Percentiles rank a stretch among this genome's conserved stretches.
These are phyloP conservation scores for Marasmarcha lunaedactyla DNA, from an alignment of 2,888 invertebrate genomes.

Conservation along the genomic window DNA sequence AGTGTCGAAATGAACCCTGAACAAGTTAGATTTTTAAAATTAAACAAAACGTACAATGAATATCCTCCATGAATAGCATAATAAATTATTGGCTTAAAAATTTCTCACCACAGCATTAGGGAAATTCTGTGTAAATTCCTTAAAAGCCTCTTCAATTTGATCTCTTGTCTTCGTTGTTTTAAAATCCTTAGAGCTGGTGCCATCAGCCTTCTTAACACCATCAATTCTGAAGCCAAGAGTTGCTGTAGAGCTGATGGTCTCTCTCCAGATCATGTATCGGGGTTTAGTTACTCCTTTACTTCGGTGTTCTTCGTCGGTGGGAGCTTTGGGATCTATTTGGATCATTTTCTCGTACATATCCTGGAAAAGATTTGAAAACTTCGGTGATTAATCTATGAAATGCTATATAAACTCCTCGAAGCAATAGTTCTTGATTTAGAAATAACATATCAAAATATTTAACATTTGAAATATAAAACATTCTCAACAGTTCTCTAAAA, in stretches of 20 bases:
- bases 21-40: too few relatives aligned
- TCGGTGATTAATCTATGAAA: neutral
- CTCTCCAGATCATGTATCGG: slow-evolving; percentile 95
- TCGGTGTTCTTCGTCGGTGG: slow-evolving; percentile 89
- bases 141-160: slow-evolving; percentile 83
- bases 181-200: slow-evolving; percentile 93
- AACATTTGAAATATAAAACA: too few relatives aligned
- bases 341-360: slow-evolving; percentile 99
- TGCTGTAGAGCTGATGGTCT: slow-evolving; percentile 97
- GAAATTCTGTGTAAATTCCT: slow-evolving; percentile 84
- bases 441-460: too few relatives aligned
- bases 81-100: too few relatives aligned
- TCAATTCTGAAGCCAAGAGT: slow-evolving; percentile 97
- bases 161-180: slow-evolving; percentile 91
- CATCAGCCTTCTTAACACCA: slow-evolving; percentile 90
- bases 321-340: slow-evolving; percentile 90
- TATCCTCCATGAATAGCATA: too few relatives aligned
- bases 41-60: too few relatives aligned
- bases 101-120: slow-evolving; percentile 81
- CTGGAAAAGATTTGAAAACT: slow-evolving; percentile 50
- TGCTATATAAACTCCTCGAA: neutral
- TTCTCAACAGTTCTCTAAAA: too few relatives aligned
- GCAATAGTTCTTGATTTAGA: too few relatives aligned
- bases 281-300: slow-evolving; percentile 95
- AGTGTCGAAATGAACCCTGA: too few relatives aligned